These are phyloP conservation scores for Hyperopisus bebe DNA, from an alignment of 2,113 vertebrate species.

Conservation along the genomic window DNA sequence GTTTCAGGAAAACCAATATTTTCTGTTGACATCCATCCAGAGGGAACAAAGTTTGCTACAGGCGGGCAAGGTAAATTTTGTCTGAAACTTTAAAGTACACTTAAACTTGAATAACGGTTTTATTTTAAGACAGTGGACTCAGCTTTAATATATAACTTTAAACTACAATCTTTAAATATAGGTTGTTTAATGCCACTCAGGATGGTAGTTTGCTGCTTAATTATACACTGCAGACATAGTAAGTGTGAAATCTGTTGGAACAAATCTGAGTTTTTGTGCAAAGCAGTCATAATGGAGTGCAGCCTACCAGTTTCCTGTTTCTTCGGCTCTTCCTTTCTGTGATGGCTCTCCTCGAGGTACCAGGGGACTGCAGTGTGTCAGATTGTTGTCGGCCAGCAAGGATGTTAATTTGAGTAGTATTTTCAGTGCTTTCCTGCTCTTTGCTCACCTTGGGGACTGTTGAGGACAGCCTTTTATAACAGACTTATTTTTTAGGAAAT, in stretches of 20 bases:
- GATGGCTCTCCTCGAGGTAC: background rate
- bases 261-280: background rate
- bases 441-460: background rate
- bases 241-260: background rate
- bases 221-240: background rate
- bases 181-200: background rate
- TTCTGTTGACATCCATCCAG: conserved; percentile 97
- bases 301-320: background rate
- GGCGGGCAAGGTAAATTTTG: conserved; percentile 81
- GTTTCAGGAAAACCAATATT: conserved; percentile 93
- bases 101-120: background rate
- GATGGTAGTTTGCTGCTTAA: background rate
- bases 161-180: background rate
- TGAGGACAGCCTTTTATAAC: background rate
- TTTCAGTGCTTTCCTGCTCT: background rate
- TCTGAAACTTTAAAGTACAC: background rate
- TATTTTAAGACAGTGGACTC: background rate
- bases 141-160: background rate
- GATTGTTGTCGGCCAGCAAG: background rate
- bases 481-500: background rate
- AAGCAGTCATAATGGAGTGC: background rate
- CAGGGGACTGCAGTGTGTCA: background rate
- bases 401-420: background rate
- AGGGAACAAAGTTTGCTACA: conserved; percentile 96
- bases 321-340: background rate